phyloP scores from a whole-genome alignment of 1,140 invertebrate genomes.

The Drosophila subpulchrella region DNA sequence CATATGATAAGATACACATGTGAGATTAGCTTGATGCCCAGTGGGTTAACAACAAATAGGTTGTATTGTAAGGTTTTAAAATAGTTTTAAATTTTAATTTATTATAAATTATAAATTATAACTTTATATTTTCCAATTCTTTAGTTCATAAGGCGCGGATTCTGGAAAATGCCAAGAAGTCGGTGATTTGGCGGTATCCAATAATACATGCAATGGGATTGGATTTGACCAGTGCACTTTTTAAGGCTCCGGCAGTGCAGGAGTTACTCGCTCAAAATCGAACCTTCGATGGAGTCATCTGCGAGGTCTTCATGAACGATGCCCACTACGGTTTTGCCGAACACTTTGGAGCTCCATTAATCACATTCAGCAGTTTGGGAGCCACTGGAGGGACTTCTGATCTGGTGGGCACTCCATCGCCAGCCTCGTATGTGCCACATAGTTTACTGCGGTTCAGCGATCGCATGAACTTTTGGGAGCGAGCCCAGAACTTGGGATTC shows the following conservation, averaged over 20 bases:
- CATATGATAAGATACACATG: conserved; percentile 5
- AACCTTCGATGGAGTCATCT: conserved; percentile 74
- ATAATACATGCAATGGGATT: conserved; percentile 43
- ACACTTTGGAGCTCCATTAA: conserved; percentile 69
- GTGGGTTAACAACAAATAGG: neutral
- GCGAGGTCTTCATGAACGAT: conserved; percentile 73
- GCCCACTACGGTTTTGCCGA: conserved; percentile 71
- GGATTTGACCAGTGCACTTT: conserved; percentile 38
- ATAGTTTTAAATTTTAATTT: too few relatives aligned
- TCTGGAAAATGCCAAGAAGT: conserved; percentile 15
- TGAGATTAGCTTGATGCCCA: neutral
- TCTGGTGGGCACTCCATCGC: conserved; percentile 80
- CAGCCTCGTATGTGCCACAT: conserved; percentile 82
- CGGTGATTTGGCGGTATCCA: conserved; percentile 22
- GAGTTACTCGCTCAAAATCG: conserved; percentile 47
- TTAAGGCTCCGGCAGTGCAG: conserved; percentile 56
- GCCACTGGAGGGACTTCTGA: conserved; percentile 67
- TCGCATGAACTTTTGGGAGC: conserved; percentile 84
- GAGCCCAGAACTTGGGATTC: conserved; percentile 79
- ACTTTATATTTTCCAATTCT: neutral
- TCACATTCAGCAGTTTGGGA: conserved; percentile 65
- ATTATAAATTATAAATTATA: too few relatives aligned
- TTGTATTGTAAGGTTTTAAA: neutral
- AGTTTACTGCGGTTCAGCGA: conserved; percentile 65
- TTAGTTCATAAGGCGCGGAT: conserved; percentile 33